Conservation (phyloP, 2,888 invertebrate species). For the Hirtodrosophila confusa region DNA sequence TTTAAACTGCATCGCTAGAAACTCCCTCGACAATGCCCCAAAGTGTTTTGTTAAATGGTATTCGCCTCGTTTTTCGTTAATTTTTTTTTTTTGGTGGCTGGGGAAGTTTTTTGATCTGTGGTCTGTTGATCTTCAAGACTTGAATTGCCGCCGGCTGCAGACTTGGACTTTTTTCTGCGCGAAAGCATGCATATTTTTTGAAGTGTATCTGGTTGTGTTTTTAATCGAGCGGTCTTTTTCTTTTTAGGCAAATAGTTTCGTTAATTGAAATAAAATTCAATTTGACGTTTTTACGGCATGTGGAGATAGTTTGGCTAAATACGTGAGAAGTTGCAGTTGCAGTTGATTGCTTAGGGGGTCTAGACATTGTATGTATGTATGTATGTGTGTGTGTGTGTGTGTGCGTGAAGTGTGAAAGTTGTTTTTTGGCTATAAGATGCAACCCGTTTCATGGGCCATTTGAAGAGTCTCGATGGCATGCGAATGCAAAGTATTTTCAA, state of each 20-base stretch:
- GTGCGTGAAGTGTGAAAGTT: conserved; percentile 65
- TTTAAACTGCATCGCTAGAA: conserved; percentile 45
- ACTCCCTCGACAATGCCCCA: conserved; percentile 50
- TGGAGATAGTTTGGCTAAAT: conserved; percentile 73
- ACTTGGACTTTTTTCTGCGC: conserved; percentile 10
- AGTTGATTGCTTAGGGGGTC: conserved; percentile 21
- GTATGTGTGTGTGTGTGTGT: conserved; percentile 19
- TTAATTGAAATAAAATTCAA: conserved; percentile 78
- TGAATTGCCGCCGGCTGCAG: conserved; percentile 34
- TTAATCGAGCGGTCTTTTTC: conserved; percentile 6
- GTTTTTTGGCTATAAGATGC: conserved; percentile 59
- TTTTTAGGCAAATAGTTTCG: conserved; percentile 68
- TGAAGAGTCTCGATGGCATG: conserved; percentile 30
- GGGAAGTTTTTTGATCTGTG: conserved; percentile 9
- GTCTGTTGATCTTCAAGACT: conserved; percentile 28
- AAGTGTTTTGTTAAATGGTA: conserved; percentile 60
- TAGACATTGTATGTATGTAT: neutral
- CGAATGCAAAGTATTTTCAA: conserved; percentile 33
- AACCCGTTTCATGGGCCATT: conserved; percentile 54
- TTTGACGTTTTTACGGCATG: conserved; percentile 77
- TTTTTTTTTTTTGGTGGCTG: conserved; percentile 6
- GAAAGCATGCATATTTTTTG: conserved; percentile 64
- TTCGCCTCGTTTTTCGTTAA: conserved; percentile 14
- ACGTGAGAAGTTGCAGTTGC: conserved; percentile 64
- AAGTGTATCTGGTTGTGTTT: conserved; percentile 52